phyloP scores from a whole-genome alignment of 2,888 invertebrate species.

The Drosophila colorata region DNA sequence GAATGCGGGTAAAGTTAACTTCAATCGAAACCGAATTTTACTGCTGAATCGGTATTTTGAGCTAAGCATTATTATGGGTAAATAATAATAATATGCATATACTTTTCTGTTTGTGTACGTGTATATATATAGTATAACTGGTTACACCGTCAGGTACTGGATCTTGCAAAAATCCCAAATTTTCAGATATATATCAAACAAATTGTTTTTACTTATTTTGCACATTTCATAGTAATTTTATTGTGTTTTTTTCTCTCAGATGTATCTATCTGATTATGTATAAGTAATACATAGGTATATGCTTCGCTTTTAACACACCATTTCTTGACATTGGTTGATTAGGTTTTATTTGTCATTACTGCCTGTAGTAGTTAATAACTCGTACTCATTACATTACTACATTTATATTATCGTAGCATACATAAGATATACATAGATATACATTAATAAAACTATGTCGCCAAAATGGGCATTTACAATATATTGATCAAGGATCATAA shows the following conservation, averaged over 20 bases:
- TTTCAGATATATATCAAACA: background rate
- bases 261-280: constrained; percentile 44
- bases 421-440: constrained; percentile 50
- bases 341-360: constrained; percentile 55
- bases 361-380: constrained; percentile 51
- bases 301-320: constrained; percentile 33
- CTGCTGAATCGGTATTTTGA: no score
- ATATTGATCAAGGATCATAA: constrained; percentile 51
- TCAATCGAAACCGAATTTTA: no score
- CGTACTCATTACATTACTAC: constrained; percentile 43
- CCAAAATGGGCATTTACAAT: constrained; percentile 63
- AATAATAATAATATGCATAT: no score
- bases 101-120: no score
- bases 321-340: constrained; percentile 50
- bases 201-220: constrained; percentile 29
- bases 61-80: no score
- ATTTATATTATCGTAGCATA: constrained; percentile 53
- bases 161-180: no score
- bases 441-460: constrained; percentile 58
- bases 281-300: constrained; percentile 54
- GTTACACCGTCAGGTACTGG: no score
- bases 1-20: no score
- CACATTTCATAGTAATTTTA: constrained; percentile 70
- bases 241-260: constrained; percentile 48
- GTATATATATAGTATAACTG: no score